phyloP scores from a whole-genome alignment of 2,888 invertebrate species.

The Epinotia brunnichana region DNA sequence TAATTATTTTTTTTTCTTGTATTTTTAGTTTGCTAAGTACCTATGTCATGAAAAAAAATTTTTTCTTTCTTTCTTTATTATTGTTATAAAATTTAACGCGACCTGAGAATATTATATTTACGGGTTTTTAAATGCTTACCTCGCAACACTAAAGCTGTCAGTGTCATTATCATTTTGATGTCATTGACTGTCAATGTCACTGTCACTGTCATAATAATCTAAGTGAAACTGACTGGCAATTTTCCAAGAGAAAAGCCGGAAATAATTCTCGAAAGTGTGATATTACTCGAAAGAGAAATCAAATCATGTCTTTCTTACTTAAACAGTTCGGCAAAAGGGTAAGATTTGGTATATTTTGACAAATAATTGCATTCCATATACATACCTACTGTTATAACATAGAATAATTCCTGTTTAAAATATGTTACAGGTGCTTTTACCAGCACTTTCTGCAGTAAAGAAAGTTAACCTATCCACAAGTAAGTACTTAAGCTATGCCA shows the following conservation, averaged over 20 bases:
- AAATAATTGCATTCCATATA: slow-evolving; percentile 13
- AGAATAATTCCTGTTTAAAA: slow-evolving; percentile 30
- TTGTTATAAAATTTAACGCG: too few relatives aligned
- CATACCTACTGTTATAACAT: background rate
- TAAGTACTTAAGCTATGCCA: slow-evolving; percentile 57
- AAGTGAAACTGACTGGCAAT: slow-evolving; percentile 36
- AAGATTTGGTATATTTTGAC: slow-evolving; percentile 46
- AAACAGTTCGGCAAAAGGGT: slow-evolving; percentile 68
- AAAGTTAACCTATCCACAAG: slow-evolving; percentile 69
- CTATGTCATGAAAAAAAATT: too few relatives aligned
- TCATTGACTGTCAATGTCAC: background rate
- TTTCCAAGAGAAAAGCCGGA: slow-evolving; percentile 32
- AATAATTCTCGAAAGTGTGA: slow-evolving; percentile 5
- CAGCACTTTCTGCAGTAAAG: slow-evolving; percentile 60
- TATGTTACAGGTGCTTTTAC: slow-evolving; percentile 61
- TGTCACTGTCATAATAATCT: slow-evolving; percentile 2
- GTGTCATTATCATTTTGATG: slow-evolving; percentile 3
- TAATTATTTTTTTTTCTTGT: too few relatives aligned
- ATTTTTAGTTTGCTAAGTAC: too few relatives aligned
- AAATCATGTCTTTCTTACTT: slow-evolving; percentile 66
- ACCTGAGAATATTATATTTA: too few relatives aligned
- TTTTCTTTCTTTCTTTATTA: too few relatives aligned
- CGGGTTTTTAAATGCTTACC: background rate
- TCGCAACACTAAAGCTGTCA: slow-evolving; percentile 21
- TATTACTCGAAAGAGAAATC: background rate